Conservation (phyloP, 2,797 vertebrate species). For the Triplophysa yarkandensis region DNA sequence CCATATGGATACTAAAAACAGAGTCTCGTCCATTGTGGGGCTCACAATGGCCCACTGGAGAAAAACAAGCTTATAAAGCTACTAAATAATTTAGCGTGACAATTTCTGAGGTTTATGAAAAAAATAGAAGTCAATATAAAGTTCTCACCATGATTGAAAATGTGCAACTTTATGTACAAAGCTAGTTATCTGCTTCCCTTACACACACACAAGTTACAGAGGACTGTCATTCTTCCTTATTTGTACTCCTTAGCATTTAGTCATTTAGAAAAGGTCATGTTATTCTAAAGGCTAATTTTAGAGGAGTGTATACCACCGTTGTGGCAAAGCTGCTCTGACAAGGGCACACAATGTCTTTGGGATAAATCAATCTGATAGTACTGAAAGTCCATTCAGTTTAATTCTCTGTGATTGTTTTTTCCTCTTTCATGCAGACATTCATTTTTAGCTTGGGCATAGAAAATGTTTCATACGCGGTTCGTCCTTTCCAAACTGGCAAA, state of each 20-base stretch:
- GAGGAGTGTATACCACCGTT: constrained; percentile 4
- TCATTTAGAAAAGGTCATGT: constrained; percentile 37
- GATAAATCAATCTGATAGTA: constrained; percentile 18
- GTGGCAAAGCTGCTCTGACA: constrained; percentile 31
- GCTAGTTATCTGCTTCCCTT: neutral
- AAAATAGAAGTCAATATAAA: neutral
- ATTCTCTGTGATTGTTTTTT: constrained; percentile 21
- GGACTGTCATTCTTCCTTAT: constrained; percentile 32
- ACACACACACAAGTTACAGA: neutral
- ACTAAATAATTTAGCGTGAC: neutral
- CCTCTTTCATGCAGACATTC: neutral
- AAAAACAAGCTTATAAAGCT: constrained; percentile 10
- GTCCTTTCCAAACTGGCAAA: constrained; percentile 18
- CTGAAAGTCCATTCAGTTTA: neutral
- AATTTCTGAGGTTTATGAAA: neutral
- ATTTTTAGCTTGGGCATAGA: neutral
- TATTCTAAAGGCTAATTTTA: constrained; percentile 34
- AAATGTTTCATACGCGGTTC: constrained; percentile 33
- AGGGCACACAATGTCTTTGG: constrained; percentile 14
- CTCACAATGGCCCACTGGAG: neutral
- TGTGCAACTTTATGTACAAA: constrained; percentile 1
- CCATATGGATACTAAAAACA: neutral
- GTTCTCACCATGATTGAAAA: too few relatives aligned
- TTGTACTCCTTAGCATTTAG: constrained; percentile 10
- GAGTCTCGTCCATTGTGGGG: neutral